These are phyloP conservation scores for Thymelicus acteon DNA, from an alignment of 2,888 invertebrate species.

Conservation along the genomic window DNA sequence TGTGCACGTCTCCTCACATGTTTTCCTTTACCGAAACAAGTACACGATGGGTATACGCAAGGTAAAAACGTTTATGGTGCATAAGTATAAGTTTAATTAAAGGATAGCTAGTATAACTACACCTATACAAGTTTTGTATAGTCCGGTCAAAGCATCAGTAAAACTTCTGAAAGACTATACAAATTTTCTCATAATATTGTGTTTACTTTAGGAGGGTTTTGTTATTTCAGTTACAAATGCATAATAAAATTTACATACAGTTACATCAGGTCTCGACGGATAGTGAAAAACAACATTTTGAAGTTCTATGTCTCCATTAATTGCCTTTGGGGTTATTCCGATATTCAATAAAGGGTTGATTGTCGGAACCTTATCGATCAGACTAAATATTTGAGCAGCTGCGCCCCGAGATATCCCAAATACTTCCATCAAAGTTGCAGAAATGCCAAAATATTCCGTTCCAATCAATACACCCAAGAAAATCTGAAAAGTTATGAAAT, in stretches of 20 bases:
- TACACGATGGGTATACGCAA: too few species aligned
- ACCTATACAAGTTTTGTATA: too few species aligned
- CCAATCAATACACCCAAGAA: slow-evolving; percentile 92
- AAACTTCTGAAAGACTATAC: too few species aligned
- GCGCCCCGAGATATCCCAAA: slow-evolving; percentile 92
- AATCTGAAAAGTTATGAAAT: slow-evolving; percentile 78
- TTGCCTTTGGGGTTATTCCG: slow-evolving; percentile 84
- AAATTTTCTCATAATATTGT: too few species aligned
- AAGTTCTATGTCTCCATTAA: slow-evolving; percentile 89
- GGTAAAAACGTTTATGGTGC: too few species aligned
- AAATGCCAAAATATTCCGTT: slow-evolving; percentile 91
- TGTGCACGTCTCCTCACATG: too few species aligned
- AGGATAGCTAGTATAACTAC: too few species aligned
- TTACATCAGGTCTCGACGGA: slow-evolving; percentile 90
- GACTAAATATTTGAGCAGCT: slow-evolving; percentile 89
- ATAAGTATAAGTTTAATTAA: too few species aligned
- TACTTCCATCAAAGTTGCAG: slow-evolving; percentile 92
- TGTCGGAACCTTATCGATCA: slow-evolving; percentile 90
- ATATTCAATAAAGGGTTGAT: slow-evolving; percentile 88
- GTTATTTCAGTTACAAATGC: too few species aligned
- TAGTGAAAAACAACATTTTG: slow-evolving; percentile 91
- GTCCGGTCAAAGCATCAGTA: too few species aligned
- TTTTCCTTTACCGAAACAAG: too few species aligned
- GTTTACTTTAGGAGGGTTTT: too few species aligned
- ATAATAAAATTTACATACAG: slow-evolving; percentile 75